Evolutionary conservation across 1,140 invertebrate species (phyloP).

Genomic region (Orchesella cincta): DNA sequence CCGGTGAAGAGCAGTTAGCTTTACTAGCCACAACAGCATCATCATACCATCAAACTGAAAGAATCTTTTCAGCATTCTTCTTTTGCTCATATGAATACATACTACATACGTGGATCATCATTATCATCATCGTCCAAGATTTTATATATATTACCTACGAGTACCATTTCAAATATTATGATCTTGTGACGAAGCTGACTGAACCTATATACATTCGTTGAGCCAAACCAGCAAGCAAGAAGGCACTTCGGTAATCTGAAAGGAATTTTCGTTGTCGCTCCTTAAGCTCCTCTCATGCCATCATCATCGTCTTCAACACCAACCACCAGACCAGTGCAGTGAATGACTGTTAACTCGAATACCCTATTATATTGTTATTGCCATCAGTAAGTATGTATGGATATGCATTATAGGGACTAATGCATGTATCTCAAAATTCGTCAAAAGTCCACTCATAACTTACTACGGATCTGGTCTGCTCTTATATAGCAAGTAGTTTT

Average conservation of each 20-base stretch:
- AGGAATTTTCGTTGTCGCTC: constrained; percentile 24
- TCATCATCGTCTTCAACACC: constrained; percentile 9
- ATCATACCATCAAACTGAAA: too few species aligned
- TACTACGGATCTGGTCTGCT: neutral
- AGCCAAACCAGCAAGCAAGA: too few species aligned
- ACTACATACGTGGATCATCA: too few species aligned
- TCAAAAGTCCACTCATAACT: neutral
- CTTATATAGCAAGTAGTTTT: neutral
- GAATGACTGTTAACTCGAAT: constrained; percentile 6
- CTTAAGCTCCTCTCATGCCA: constrained; percentile 16
- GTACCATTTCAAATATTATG: too few species aligned
- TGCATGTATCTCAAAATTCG: neutral
- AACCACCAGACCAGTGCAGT: neutral
- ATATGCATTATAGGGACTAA: neutral
- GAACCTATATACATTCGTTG: too few species aligned
- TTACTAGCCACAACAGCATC: constrained; percentile 8
- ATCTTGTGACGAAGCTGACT: too few species aligned
- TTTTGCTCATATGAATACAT: neutral
- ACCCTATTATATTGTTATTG: neutral
- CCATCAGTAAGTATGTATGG: neutral
- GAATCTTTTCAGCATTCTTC: too few species aligned
- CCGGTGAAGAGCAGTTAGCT: constrained; percentile 16
- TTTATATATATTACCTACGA: too few species aligned
- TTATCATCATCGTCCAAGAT: too few species aligned
- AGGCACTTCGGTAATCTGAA: constrained; percentile 20